Evolutionary conservation across 2,113 vertebrate species (phyloP), one percentile per base, ranked within the genome.

Genomic region (Eurypyga helias): DNA sequence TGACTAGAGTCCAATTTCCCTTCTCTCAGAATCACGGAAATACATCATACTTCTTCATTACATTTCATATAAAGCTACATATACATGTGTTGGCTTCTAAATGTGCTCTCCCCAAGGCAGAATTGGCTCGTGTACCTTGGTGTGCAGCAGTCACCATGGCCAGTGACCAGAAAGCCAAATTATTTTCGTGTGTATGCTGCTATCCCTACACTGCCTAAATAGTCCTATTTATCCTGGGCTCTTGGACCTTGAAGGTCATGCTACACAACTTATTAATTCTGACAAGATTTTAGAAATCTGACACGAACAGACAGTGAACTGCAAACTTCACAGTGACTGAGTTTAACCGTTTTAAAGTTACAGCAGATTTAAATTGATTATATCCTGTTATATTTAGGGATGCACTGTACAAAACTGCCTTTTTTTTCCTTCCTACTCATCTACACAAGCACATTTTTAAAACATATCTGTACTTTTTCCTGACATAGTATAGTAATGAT

Each of bases 81-180:
- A 67, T 36, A 49, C 5, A 25, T 11, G 5, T 9, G 9, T 11
- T 60, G n/a, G 70, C 33, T 79, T 51, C 38, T 36, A 83, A 83
- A 66, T 9, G 18, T 1, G 2, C 6, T 11, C 14, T 82, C 19
- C 19, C 41, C 33, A 25, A 54, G 51, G 57, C 0, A 52, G 19
- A 58, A 41, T 28, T 25, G 28, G 31, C 13, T 77, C 7, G 4
- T 6, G 34, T 23, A 28, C 3, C 49, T 57, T 5, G 0, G 29
- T 20, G 54, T 20, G 26, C 19, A 6, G 41, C 70, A 78, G 41
- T 14, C 9, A 11, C 14, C 46, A 13, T 0, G 0, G 23, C 2
- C 80, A 46, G 58, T 24, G 54, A 60, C 18, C 45, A 61, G 2
- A 3, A 38, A 43, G n/a, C 7, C 43, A 24, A 45, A 46, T 17